Evolutionary conservation across 2,113 vertebrate species (phyloP).

Genomic region (Platichthys stellatus): DNA sequence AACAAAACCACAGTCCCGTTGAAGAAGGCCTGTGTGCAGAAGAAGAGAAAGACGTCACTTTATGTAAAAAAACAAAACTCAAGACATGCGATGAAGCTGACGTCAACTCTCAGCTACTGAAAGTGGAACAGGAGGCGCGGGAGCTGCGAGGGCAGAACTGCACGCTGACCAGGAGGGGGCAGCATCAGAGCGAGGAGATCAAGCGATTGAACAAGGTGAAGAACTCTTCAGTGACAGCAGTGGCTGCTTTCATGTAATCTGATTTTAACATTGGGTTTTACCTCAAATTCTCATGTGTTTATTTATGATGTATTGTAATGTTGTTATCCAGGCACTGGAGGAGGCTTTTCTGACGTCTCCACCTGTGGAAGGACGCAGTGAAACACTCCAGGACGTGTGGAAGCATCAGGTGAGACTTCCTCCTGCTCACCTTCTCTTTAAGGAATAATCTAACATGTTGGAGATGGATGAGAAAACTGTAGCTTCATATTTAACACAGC

Average conservation of each 20-base stretch:
- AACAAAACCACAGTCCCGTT: not conserved
- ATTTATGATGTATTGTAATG: too few relatives aligned
- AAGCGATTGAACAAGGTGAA: constrained; percentile 68
- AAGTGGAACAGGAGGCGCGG: constrained; percentile 42
- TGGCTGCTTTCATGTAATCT: not conserved
- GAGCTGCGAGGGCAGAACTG: constrained; percentile 54
- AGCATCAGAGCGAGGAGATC: constrained; percentile 71
- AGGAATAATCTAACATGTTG: too few relatives aligned
- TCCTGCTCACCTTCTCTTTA: not conserved
- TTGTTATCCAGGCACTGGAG: constrained; percentile 47
- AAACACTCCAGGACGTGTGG: constrained; percentile 64
- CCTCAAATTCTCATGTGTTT: too few relatives aligned
- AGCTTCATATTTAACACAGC: too few relatives aligned
- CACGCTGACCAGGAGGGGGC: constrained; percentile 51
- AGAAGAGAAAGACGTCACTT: not conserved
- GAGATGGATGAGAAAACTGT: too few relatives aligned
- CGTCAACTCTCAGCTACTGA: constrained; percentile 9
- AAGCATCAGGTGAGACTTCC: constrained; percentile 68
- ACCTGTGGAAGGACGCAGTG: constrained; percentile 1
- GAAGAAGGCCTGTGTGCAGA: constrained; percentile 11
- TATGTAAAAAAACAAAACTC: not conserved
- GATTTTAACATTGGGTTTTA: too few relatives aligned
- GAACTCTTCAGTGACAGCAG: not conserved
- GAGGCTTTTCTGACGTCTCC: constrained; percentile 30
- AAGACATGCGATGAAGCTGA: not conserved